These are phyloP conservation scores for Griposia aprilina DNA, from an alignment of 2,888 invertebrate genomes.

Conservation along the genomic window DNA sequence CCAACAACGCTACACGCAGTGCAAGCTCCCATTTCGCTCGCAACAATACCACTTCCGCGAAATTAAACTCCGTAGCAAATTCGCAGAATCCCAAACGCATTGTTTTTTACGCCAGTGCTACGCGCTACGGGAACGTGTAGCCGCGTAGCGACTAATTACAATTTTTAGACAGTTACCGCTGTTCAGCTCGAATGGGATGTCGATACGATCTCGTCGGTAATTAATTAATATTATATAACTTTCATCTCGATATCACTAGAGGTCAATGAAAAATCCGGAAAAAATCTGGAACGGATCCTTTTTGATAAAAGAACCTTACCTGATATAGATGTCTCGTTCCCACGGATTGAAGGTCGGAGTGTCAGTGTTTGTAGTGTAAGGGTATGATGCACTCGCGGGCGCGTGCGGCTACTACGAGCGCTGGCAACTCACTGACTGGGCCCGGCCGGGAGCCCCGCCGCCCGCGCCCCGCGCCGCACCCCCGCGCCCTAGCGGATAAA, in stretches of 20 bases:
- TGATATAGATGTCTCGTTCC: constrained; percentile 88
- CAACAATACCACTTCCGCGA: constrained; percentile 58
- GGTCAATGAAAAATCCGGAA: constrained; percentile 24
- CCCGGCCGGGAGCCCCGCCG: constrained; percentile 86
- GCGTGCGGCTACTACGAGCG: constrained; percentile 80
- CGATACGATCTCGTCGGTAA: constrained; percentile 55
- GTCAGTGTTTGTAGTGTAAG: constrained; percentile 77
- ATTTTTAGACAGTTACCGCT: constrained; percentile 58
- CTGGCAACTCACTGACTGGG: constrained; percentile 85
- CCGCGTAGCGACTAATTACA: constrained; percentile 65
- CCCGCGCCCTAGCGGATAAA: constrained; percentile 88
- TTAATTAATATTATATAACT: constrained; percentile 68
- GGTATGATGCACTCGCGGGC: constrained; percentile 83
- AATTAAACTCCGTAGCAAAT: constrained; percentile 54
- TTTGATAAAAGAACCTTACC: constrained; percentile 80
- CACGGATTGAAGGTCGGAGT: constrained; percentile 88
- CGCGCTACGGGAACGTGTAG: constrained; percentile 68
- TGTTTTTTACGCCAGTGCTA: constrained; percentile 68
- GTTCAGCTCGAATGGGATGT: constrained; percentile 49
- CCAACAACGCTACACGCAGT: constrained; percentile 27
- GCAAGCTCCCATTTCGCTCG: constrained; percentile 23
- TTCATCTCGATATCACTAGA: constrained; percentile 41
- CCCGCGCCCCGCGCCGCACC: constrained; percentile 72
- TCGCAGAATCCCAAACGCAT: constrained; percentile 62
- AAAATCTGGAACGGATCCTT: constrained; percentile 57